Evolutionary conservation across 2,797 vertebrate species (phyloP), one percentile per base, ranked within the genome.

Genomic region (Gymnodraco acuticeps): DNA sequence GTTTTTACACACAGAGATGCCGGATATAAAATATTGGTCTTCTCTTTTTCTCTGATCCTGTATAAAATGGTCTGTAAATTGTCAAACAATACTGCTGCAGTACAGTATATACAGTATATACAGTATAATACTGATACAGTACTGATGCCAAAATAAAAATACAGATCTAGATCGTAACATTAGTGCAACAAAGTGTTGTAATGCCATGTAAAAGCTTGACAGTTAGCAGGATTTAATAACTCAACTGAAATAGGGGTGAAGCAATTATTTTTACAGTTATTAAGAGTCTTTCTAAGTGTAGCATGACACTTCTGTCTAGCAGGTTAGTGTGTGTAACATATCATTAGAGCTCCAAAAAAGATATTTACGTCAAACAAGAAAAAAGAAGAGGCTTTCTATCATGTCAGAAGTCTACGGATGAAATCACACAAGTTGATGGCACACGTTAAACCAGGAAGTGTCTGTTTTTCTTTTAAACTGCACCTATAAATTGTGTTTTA

Each of bases 281-380:
- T 54, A 59, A 38, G 23, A 9, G 33, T 17, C 43, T 31, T 23
- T 14, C 9, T 20, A n/a, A 27, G 20, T 4, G 23, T 52, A 69
- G 14, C n/a, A 15, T 12, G 10, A 55, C 61, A 33, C 70, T 73
- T 85, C 73, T 67, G 82, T 62, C 70, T 5, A 59, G 20, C 70
- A 81, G 63, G 45, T 47, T 46, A 47, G 12, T 45, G 2, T 72
- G 59, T 73, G 59, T 16, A 45, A 51, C 23, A 13, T 31, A 33
- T 67, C 64, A 74, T 8, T 2, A 8, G 20, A n/a, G 10, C 15
- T 45, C 15, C 14, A 50, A 42, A 70, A 27, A 19, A 54, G 23
- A 20, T 20, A 19, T 12, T 38, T 38, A 17, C 14, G 19, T 47
- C 53, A 8, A 38, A 47, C 17, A 33, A 56, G 12, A 58, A 43